Percentiles rank a stretch among this genome's conserved stretches.
Conservation (phyloP, 2,888 invertebrate genomes). For the Hyles lineata region DNA sequence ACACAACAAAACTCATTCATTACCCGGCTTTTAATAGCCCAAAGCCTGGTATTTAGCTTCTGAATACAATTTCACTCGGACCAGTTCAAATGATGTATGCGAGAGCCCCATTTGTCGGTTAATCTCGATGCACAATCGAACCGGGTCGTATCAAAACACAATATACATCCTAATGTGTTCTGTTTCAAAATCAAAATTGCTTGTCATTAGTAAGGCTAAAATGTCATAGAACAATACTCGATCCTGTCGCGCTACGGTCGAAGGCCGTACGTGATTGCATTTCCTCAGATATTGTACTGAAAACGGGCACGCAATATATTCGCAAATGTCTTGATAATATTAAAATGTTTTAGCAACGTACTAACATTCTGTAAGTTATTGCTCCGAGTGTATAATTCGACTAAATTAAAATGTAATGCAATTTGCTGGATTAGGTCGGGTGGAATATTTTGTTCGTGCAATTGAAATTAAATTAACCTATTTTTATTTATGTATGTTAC, state of each 20-base stretch:
- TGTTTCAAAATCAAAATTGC: conserved; percentile 81
- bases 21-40: neutral
- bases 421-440: conserved; percentile 18
- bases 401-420: conserved; percentile 39
- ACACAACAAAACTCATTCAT: conserved; percentile 4
- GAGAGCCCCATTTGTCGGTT: conserved; percentile 32
- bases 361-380: conserved; percentile 44
- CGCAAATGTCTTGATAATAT: conserved; percentile 64
- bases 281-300: conserved; percentile 70
- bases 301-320: conserved; percentile 74
- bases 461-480: neutral
- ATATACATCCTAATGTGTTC: conserved; percentile 73
- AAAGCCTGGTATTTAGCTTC: conserved; percentile 25
- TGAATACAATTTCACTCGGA: conserved; percentile 1
- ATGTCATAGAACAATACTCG: conserved; percentile 83
- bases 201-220: conserved; percentile 82
- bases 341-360: conserved; percentile 62
- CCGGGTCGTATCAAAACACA: conserved; percentile 70
- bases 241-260: conserved; percentile 68
- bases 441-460: neutral
- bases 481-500: neutral
- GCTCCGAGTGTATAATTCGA: conserved; percentile 46
- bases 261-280: conserved; percentile 81
- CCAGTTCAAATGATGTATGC: conserved; percentile 19
- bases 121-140: conserved; percentile 54